phyloP scores from a whole-genome alignment of 2,888 invertebrate species.

The Incurvaria masculella region DNA sequence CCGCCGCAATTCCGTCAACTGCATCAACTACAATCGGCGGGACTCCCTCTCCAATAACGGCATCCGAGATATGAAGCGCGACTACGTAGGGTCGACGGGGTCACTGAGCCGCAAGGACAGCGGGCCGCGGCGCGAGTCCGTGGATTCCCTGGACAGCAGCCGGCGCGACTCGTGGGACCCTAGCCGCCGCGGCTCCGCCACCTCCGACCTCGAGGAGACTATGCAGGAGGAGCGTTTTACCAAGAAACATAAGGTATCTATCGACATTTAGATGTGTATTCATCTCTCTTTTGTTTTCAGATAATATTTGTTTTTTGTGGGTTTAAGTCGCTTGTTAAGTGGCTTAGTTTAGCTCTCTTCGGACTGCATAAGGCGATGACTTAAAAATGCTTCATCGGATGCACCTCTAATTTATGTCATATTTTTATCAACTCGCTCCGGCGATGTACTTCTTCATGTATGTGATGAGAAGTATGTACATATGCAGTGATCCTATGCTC shows the following conservation, averaged over 20 bases:
- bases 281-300: too few species aligned
- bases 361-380: too few species aligned
- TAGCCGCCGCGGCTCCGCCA: slow-evolving; percentile 59
- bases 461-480: too few species aligned
- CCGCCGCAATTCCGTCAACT: slow-evolving; percentile 29
- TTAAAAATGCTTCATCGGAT: too few species aligned
- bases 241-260: background rate
- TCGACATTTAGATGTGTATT: too few species aligned
- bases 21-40: slow-evolving; percentile 43
- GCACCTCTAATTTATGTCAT: too few species aligned
- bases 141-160: slow-evolving; percentile 68
- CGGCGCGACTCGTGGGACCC: slow-evolving; percentile 70
- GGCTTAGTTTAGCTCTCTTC: too few species aligned
- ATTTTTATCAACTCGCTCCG: too few species aligned
- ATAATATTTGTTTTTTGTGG: too few species aligned
- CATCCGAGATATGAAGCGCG: slow-evolving; percentile 49
- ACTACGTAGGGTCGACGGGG: slow-evolving; percentile 48
- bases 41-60: slow-evolving; percentile 36
- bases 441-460: too few species aligned
- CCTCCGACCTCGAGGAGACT: background rate
- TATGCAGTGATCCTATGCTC: too few species aligned
- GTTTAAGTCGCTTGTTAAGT: too few species aligned
- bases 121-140: slow-evolving; percentile 53
- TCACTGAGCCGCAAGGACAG: slow-evolving; percentile 49
- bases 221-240: background rate